A percentile compares a stretch with the other conserved stretches of the same genome.
Evolutionary conservation across 23 tunicate species (phyloP).

Genomic region (Ascidia mentula): DNA sequence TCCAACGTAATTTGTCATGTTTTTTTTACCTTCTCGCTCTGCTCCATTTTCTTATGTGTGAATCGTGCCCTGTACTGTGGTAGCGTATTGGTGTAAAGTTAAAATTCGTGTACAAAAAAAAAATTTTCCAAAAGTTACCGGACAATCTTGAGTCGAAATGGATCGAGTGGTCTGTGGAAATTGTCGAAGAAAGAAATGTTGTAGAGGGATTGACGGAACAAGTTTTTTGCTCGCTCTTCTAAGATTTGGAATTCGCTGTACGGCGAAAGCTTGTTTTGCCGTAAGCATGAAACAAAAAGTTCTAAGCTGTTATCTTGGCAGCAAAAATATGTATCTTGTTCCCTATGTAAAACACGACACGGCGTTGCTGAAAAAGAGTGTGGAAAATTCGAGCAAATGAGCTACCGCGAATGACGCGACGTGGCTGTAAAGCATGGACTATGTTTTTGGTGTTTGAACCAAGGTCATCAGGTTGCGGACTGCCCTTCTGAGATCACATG

Average conservation of each 20-base stretch:
- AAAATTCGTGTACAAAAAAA: no score
- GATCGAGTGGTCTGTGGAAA: constrained; percentile 11
- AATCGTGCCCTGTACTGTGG: no score
- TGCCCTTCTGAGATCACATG: neutral
- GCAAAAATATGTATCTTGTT: neutral
- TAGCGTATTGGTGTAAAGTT: no score
- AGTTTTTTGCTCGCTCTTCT: constrained; percentile 2
- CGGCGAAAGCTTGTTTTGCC: constrained; percentile 12
- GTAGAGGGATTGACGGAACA: constrained; percentile 5
- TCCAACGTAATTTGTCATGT: no score
- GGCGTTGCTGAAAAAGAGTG: neutral
- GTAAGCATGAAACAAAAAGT: neutral
- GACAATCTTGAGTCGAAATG: constrained; percentile 18
- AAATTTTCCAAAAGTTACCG: constrained; percentile 13
- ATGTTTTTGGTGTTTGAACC: constrained; percentile 6
- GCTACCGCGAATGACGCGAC: constrained; percentile 11
- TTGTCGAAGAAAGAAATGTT: neutral
- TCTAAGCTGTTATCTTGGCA: neutral
- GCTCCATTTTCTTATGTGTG: no score
- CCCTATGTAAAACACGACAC: neutral
- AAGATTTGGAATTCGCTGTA: constrained; percentile 11
- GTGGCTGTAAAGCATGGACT: neutral
- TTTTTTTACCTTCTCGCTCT: no score
- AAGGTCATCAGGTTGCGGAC: constrained; percentile 4
- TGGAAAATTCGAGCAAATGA: neutral